Percentiles rank a stretch among this genome's conserved stretches.
phyloP scores from a whole-genome alignment of 2,113 vertebrate species.

The Heteronetta atricapilla region DNA sequence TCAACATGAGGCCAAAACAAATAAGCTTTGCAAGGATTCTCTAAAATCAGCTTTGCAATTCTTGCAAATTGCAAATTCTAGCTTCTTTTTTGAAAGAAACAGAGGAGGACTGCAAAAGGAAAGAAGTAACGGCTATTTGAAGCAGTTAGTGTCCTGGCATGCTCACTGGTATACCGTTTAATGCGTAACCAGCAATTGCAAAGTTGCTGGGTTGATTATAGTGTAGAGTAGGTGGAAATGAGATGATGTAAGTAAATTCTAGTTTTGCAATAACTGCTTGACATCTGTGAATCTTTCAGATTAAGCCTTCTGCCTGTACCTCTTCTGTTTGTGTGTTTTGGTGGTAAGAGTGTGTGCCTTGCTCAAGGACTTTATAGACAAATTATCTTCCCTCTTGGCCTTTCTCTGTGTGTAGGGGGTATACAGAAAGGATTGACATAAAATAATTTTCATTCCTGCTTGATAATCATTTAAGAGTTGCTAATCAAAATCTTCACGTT shows the following conservation, averaged over 20 bases:
- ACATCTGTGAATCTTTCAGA: background rate
- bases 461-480: background rate
- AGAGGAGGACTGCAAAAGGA: background rate
- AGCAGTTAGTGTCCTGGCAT: background rate
- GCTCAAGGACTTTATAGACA: background rate
- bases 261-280: background rate
- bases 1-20: background rate
- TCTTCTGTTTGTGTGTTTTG: background rate
- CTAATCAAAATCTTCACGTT: background rate
- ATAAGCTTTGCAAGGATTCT: background rate
- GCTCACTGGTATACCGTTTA: background rate
- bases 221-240: background rate
- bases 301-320: background rate
- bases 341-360: background rate
- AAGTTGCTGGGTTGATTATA: fast-evolving
- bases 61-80: background rate
- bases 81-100: background rate
- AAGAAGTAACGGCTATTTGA: background rate
- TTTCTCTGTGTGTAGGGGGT: background rate
- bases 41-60: background rate
- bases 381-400: background rate
- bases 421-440: background rate
- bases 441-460: background rate
- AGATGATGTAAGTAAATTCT: background rate
- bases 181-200: background rate